Evolutionary conservation across 2,113 vertebrate species (phyloP).

Genomic region (Toxotes jaculatrix): DNA sequence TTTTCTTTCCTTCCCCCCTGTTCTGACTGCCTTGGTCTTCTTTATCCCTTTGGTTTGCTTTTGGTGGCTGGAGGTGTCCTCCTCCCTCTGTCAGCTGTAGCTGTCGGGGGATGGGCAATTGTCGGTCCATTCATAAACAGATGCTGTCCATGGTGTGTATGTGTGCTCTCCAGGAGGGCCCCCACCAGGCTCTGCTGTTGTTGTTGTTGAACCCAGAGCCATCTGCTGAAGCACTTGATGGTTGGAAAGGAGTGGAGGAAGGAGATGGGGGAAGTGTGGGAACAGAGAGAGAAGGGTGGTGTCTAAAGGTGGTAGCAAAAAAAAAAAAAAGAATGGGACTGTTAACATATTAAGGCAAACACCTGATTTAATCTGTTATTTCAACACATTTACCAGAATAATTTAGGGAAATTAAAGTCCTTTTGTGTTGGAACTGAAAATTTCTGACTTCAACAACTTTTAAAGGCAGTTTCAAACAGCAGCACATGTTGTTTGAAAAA

Average conservation of each 20-base stretch:
- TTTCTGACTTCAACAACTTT: not conserved
- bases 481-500: not conserved
- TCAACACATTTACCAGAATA: not conserved
- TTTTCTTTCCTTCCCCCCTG: not conserved
- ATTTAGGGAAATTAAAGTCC: not conserved
- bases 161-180: slow-evolving; percentile 69
- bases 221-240: slow-evolving; percentile 80
- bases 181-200: slow-evolving; percentile 64
- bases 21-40: not conserved
- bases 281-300: slow-evolving; percentile 20
- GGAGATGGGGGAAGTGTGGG: slow-evolving; percentile 41
- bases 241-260: slow-evolving; percentile 32
- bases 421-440: not conserved
- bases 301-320: slow-evolving; percentile 8
- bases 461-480: not conserved
- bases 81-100: slow-evolving; percentile 70
- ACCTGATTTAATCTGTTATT: not conserved
- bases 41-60: slow-evolving; percentile 16
- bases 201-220: slow-evolving; percentile 70
- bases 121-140: slow-evolving; percentile 78
- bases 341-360: not conserved
- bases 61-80: slow-evolving; percentile 35
- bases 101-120: slow-evolving; percentile 67
- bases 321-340: not conserved
- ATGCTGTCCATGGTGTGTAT: slow-evolving; percentile 65